phyloP scores from a whole-genome alignment of 2,888 invertebrate genomes.

The Rambutsinella grinnellia region DNA sequence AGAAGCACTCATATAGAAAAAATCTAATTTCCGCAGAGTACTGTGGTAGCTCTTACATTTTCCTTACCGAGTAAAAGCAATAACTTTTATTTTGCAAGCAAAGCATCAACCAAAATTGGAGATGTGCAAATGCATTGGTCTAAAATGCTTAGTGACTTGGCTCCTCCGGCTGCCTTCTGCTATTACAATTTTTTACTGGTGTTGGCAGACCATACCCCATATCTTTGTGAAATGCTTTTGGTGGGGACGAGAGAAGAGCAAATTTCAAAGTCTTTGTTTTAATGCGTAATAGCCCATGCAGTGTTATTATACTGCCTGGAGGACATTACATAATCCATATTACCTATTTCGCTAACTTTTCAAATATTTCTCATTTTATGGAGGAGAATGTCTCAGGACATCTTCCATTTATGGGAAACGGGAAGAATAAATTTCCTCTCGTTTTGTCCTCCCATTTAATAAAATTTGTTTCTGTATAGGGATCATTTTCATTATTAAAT shows the following conservation, averaged over 20 bases:
- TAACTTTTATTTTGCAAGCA: background rate
- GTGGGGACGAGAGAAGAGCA: background rate
- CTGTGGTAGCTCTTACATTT: background rate
- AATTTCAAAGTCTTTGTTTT: background rate
- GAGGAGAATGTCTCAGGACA: too few species aligned
- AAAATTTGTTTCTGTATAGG: too few species aligned
- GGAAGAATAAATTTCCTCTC: too few species aligned
- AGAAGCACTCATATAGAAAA: slow-evolving; percentile 22
- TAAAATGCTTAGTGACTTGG: too few species aligned
- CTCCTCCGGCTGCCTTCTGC: background rate
- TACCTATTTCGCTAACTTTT: too few species aligned
- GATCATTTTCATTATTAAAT: too few species aligned
- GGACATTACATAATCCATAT: too few species aligned
- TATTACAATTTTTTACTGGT: background rate
- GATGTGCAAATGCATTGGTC: too few species aligned
- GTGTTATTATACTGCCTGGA: too few species aligned
- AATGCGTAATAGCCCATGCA: background rate
- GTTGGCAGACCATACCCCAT: background rate
- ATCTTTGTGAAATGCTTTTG: background rate
- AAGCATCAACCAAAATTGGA: background rate
- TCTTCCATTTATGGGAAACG: too few species aligned
- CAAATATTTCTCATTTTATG: too few species aligned
- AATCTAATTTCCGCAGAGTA: slow-evolving; percentile 15
- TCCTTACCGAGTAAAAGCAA: background rate
- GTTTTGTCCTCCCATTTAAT: too few species aligned